phyloP scores from a whole-genome alignment of 2,888 invertebrate species.

The Eueremaeus valkanovi region DNA sequence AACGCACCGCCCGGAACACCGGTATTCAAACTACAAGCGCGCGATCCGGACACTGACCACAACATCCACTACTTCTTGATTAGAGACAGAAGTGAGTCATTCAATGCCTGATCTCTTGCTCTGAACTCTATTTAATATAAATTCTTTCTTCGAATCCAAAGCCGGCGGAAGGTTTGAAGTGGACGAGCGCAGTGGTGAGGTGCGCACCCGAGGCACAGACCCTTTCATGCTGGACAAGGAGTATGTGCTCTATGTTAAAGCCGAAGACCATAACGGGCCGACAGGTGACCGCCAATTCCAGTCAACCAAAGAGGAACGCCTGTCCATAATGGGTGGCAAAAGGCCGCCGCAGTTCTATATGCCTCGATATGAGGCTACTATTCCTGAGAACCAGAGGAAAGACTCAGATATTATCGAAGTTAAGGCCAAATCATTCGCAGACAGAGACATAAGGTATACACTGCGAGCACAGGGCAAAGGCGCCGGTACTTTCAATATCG shows the following conservation, averaged over 20 bases:
- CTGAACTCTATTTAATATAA: background rate
- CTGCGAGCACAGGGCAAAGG: constrained; percentile 92
- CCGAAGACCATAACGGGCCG: constrained; percentile 89
- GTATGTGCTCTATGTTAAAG: constrained; percentile 91
- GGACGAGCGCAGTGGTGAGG: constrained; percentile 85
- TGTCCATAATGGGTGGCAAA: constrained; percentile 95
- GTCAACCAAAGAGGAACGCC: constrained; percentile 81
- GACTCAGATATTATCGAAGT: constrained; percentile 95
- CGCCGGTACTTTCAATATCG: constrained; percentile 91
- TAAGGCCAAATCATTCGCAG: constrained; percentile 95
- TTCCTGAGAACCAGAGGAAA: constrained; percentile 93
- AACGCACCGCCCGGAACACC: constrained; percentile 93
- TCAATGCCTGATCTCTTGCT: background rate
- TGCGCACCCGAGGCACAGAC: constrained; percentile 82
- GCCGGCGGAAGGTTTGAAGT: constrained; percentile 71
- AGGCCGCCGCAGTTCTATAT: constrained; percentile 96
- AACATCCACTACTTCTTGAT: constrained; percentile 95
- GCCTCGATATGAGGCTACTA: constrained; percentile 88
- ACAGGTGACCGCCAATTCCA: constrained; percentile 85
- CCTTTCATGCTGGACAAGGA: constrained; percentile 93
- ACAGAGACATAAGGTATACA: constrained; percentile 92
- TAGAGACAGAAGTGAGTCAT: constrained; percentile 67
- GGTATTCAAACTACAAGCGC: constrained; percentile 92
- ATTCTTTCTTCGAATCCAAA: constrained; percentile 48
- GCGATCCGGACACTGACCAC: constrained; percentile 94